phyloP scores from a whole-genome alignment of 2,797 vertebrate genomes.

The Hydrolagus colliei region DNA sequence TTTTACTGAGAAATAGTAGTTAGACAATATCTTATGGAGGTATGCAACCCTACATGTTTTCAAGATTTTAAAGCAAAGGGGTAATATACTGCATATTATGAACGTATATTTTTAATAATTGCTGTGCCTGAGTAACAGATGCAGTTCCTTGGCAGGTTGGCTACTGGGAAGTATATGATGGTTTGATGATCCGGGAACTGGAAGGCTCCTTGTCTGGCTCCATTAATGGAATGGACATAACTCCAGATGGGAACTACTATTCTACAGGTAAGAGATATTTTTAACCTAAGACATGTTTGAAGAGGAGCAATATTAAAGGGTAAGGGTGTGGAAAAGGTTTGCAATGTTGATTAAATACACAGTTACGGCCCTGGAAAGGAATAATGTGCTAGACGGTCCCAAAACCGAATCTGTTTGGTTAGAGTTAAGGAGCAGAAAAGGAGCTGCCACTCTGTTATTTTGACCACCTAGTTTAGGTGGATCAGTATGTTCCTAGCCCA shows the following conservation, averaged over 20 bases:
- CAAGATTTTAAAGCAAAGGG: background rate
- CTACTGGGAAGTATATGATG: constrained; percentile 78
- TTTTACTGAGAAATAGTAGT: background rate
- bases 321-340: too few species aligned
- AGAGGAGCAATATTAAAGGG: background rate
- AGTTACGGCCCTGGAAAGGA: too few species aligned
- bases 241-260: constrained; percentile 64
- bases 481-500: too few species aligned
- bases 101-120: background rate
- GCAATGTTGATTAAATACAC: too few species aligned
- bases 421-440: too few species aligned
- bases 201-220: constrained; percentile 68
- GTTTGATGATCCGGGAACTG: constrained; percentile 65
- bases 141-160: constrained; percentile 53
- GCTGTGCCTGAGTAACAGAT: background rate
- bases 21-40: background rate
- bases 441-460: too few species aligned
- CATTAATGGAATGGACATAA: constrained; percentile 74
- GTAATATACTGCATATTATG: background rate
- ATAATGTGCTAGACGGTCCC: too few species aligned
- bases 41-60: background rate
- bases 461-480: too few species aligned
- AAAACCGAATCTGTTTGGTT: too few species aligned
- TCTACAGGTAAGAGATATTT: constrained; percentile 62
- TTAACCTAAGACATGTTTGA: background rate